Conservation (phyloP, 2,113 vertebrate species). For the Lepus americanus region DNA sequence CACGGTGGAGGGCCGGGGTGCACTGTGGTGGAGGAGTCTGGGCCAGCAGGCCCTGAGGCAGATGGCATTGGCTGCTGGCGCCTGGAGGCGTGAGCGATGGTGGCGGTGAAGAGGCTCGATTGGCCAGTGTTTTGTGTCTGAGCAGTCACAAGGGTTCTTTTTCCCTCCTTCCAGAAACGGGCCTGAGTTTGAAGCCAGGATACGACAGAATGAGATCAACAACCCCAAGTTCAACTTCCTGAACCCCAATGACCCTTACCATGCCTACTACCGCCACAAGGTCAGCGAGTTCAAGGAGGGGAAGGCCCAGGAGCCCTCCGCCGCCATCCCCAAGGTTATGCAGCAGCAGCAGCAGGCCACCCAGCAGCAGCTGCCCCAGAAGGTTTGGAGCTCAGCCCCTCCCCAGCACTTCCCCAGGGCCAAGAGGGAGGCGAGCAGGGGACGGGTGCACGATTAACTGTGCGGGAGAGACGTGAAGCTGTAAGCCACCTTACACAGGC, state of each 20-base stretch:
- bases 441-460: not conserved
- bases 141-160: not conserved
- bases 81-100: not conserved
- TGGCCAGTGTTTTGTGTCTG: not conserved
- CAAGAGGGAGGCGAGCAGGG: not conserved
- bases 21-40: not conserved
- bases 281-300: conserved; percentile 99
- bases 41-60: not conserved
- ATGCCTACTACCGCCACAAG: conserved; percentile 99
- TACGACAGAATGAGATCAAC: conserved; percentile 99
- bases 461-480: not conserved
- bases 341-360: conserved; percentile 94
- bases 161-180: conserved; percentile 91
- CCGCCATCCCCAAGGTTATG: conserved; percentile 99
- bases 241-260: conserved; percentile 98
- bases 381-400: conserved; percentile 85
- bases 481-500: not conserved
- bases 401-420: not conserved
- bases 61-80: not conserved
- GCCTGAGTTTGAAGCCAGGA: conserved; percentile 98
- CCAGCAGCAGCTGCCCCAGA: conserved; percentile 96
- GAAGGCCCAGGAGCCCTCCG: conserved; percentile 97
- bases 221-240: conserved; percentile 99
- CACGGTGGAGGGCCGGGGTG: not conserved
- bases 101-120: not conserved